Percentiles rank a stretch among this genome's conserved stretches.
Conservation (phyloP, 2,113 vertebrate species). For the Cynocephalus volans region DNA sequence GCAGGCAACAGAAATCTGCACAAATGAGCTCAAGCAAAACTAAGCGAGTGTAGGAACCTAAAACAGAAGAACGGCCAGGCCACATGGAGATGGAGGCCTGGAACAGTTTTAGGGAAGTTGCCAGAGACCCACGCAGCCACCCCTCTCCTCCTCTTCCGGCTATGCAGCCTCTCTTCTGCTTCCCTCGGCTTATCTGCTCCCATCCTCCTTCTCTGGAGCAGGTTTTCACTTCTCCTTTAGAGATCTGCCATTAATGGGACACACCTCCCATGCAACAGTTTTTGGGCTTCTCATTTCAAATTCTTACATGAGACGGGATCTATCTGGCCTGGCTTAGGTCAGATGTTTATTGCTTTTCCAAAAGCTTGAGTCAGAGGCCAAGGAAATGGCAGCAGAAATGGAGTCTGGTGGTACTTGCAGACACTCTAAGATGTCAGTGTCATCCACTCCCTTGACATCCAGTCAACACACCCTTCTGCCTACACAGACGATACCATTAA, state of each 20-base stretch:
- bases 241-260: neutral
- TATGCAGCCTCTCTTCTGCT: accelerated
- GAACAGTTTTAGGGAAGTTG: neutral
- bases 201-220: neutral
- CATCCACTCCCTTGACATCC: neutral
- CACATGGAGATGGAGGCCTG: neutral
- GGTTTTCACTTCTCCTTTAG: neutral
- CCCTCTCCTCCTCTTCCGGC: neutral
- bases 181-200: neutral
- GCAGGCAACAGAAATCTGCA: neutral
- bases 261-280: neutral
- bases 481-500: neutral
- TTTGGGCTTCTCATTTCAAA: slow-evolving; percentile 31
- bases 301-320: neutral
- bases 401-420: neutral
- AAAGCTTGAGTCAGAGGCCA: neutral
- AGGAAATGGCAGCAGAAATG: neutral
- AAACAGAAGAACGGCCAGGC: neutral
- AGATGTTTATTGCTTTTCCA: neutral
- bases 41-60: neutral
- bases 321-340: neutral
- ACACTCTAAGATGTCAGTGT: neutral
- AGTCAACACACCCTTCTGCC: neutral
- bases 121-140: neutral
- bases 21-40: neutral